Conservation (phyloP, 2,888 invertebrate genomes). For the Meganola albula region DNA sequence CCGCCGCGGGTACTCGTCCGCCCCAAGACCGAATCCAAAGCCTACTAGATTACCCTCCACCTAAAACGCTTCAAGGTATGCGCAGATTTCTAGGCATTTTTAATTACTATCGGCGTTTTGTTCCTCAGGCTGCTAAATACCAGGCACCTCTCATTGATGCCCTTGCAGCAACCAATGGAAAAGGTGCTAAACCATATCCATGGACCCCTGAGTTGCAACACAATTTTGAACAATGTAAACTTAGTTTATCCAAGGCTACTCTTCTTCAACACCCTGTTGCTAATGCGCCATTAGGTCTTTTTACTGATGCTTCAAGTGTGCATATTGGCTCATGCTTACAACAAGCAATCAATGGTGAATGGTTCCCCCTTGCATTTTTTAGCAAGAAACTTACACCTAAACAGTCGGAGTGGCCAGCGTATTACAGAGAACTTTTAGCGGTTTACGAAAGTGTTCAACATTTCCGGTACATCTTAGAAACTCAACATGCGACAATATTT, state of each 20-base stretch:
- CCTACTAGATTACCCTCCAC: neutral
- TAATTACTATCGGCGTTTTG: constrained; percentile 1
- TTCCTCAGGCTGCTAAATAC: too few relatives aligned
- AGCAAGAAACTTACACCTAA: neutral
- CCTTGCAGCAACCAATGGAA: too few relatives aligned
- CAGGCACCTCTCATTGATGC: too few relatives aligned
- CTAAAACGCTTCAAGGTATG: neutral
- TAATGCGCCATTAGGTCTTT: neutral
- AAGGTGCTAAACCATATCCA: too few relatives aligned
- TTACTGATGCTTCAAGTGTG: neutral
- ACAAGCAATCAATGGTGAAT: neutral
- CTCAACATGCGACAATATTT: neutral
- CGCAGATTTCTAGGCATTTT: neutral
- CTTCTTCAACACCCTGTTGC: neutral
- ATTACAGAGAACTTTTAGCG: neutral
- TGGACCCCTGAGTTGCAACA: too few relatives aligned
- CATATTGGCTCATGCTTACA: neutral
- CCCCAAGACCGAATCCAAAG: neutral
- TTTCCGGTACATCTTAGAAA: neutral
- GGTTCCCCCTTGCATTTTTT: constrained; percentile 1
- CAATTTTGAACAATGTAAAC: too few relatives aligned
- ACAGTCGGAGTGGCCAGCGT: neutral
- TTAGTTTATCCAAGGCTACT: neutral
- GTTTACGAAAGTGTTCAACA: neutral
- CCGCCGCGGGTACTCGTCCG: neutral